Conservation (phyloP, 2,888 invertebrate species). For the Cacoxenus indagator region DNA sequence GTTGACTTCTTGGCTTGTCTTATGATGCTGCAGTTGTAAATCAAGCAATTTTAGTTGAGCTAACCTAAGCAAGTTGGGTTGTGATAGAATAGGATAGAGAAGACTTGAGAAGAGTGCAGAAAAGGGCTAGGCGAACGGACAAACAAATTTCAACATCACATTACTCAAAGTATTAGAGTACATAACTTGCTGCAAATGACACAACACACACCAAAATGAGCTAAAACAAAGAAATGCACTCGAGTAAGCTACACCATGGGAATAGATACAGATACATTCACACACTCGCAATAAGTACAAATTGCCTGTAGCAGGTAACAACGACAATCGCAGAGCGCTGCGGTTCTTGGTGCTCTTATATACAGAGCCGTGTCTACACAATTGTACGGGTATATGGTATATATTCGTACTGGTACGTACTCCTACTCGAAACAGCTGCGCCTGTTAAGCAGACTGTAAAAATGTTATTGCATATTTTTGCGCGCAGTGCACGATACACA, state of each 20-base stretch:
- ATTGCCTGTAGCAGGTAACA: conserved; percentile 6
- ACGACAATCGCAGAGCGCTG: background rate
- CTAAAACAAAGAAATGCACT: conserved; percentile 16
- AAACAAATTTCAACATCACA: conserved; percentile 3
- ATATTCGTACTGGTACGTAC: too few relatives aligned
- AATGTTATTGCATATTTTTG: conserved; percentile 16
- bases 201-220: conserved; percentile 9
- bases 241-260: background rate
- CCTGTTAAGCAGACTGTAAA: conserved; percentile 25
- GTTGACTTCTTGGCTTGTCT: background rate
- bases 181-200: conserved; percentile 10
- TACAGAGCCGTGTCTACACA: background rate
- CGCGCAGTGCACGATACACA: conserved; percentile 3
- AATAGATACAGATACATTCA: background rate
- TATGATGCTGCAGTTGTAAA: conserved; percentile 1
- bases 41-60: conserved; percentile 8
- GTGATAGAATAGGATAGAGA: background rate
- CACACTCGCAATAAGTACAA: background rate
- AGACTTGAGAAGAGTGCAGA: background rate
- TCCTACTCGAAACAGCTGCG: background rate
- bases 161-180: conserved; percentile 14
- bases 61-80: background rate
- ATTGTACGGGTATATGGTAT: background rate
- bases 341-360: background rate
- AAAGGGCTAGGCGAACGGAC: background rate